Evolutionary conservation across 1,140 invertebrate species (phyloP).

Genomic region (Zaprionus vittiger): DNA sequence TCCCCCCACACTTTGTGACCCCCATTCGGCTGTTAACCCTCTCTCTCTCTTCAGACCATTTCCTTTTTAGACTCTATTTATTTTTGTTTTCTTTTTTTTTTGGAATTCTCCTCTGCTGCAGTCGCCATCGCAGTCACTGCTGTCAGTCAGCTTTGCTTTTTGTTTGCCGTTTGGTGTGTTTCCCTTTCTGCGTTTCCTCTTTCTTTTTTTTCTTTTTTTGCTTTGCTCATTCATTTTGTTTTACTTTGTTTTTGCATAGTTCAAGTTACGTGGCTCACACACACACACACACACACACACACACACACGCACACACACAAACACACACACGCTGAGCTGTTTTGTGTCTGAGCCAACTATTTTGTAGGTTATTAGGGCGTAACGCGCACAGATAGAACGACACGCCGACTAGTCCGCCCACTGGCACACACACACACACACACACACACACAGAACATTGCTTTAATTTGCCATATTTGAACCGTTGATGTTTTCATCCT

Average conservation of each 20-base stretch:
- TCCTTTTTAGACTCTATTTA: background rate
- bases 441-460: conserved; percentile 44
- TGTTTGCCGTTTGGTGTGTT: conserved; percentile 26
- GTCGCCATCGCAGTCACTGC: background rate
- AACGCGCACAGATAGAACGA: conserved; percentile 58
- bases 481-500: conserved; percentile 13
- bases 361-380: conserved; percentile 82
- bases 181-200: conserved; percentile 2
- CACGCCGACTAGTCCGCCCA: conserved; percentile 27
- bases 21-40: background rate
- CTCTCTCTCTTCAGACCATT: background rate
- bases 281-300: background rate
- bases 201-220: conserved; percentile 11
- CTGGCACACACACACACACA: conserved; percentile 31
- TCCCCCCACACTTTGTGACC: too few species aligned
- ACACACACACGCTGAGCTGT: conserved; percentile 45
- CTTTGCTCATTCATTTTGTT: conserved; percentile 64
- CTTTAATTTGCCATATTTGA: conserved; percentile 60
- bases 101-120: background rate
- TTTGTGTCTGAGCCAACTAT: conserved; percentile 73
- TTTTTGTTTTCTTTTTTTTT: background rate
- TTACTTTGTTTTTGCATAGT: conserved; percentile 73
- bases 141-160: conserved; percentile 44
- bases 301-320: conserved; percentile 2
- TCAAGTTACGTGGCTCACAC: conserved; percentile 58